Evolutionary conservation across 2,888 invertebrate species (phyloP).

Genomic region (Gasteruption jaculator): DNA sequence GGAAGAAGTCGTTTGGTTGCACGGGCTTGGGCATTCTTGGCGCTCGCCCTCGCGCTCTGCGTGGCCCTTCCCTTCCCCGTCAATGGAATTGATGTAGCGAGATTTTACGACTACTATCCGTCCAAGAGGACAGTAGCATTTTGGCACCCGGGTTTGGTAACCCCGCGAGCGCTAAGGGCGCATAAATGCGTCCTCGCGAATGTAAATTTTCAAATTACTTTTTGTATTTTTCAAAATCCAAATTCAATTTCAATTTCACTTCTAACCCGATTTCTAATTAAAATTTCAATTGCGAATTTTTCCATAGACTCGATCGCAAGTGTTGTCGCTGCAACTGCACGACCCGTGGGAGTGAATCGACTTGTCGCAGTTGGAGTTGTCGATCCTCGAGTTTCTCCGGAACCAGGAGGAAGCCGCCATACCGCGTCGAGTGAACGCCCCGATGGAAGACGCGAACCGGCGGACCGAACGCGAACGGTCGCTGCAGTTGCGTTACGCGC

Average conservation of each 20-base stretch:
- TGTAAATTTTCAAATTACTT: too few relatives aligned
- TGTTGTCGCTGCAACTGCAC: constrained; percentile 80
- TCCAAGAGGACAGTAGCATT: constrained; percentile 62
- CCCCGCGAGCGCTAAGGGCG: too few relatives aligned
- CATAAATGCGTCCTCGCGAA: too few relatives aligned
- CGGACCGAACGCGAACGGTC: constrained; percentile 89
- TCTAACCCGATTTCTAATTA: too few relatives aligned
- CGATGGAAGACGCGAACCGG: constrained; percentile 87
- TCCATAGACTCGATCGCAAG: constrained; percentile 75
- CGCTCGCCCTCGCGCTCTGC: constrained; percentile 52
- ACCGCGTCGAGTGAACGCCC: constrained; percentile 81
- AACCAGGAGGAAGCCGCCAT: constrained; percentile 88
- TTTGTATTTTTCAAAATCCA: too few relatives aligned
- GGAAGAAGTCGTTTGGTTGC: too few relatives aligned
- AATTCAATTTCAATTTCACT: too few relatives aligned
- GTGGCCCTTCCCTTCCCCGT: constrained; percentile 64
- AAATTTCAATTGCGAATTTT: too few relatives aligned
- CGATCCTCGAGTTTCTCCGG: constrained; percentile 86
- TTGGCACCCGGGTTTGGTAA: too few relatives aligned
- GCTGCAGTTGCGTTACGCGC: constrained; percentile 78
- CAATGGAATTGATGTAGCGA: constrained; percentile 74
- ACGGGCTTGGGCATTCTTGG: constrained; percentile 41
- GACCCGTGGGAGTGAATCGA: constrained; percentile 88
- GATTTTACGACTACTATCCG: constrained; percentile 73
- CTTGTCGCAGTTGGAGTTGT: constrained; percentile 80